Conservation (phyloP, 2,113 vertebrate species). For the Corydoras sp. region DNA sequence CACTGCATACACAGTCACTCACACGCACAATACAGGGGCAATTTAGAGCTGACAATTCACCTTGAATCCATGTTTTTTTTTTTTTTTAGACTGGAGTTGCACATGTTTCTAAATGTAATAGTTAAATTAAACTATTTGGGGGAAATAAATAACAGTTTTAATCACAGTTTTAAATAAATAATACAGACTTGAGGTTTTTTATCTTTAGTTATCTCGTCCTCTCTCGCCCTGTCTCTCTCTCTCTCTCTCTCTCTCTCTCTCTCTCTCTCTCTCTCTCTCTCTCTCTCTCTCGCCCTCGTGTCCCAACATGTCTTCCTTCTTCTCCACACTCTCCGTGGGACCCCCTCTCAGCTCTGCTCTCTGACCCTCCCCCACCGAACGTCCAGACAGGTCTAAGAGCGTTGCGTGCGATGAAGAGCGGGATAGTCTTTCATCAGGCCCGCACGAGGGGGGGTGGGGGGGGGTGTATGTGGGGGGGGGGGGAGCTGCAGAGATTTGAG, state of each 20-base stretch:
- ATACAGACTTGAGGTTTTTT: too few species aligned
- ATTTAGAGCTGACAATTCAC: too few species aligned
- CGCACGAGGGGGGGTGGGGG: slow-evolving; percentile 48
- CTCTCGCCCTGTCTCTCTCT: too few species aligned
- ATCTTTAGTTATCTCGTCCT: too few species aligned
- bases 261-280: background rate
- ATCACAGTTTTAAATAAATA: too few species aligned
- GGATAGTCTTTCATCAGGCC: slow-evolving; percentile 61
- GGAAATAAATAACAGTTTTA: too few species aligned
- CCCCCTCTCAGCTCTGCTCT: slow-evolving; percentile 22
- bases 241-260: background rate
- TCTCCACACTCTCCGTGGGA: slow-evolving; percentile 17
- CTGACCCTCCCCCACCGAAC: slow-evolving; percentile 23
- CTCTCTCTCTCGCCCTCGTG: slow-evolving; percentile 2
- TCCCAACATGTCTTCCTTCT: slow-evolving; percentile 1
- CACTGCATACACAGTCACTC: too few species aligned
- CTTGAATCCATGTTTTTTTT: too few species aligned
- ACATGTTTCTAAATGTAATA: too few species aligned
- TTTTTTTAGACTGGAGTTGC: too few species aligned
- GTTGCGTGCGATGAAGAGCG: slow-evolving; percentile 55
- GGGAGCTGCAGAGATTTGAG: slow-evolving; percentile 43
- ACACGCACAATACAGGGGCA: too few species aligned
- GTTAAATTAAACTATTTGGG: too few species aligned
- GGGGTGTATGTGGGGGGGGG: slow-evolving; percentile 35
- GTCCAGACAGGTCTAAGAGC: slow-evolving; percentile 41